phyloP scores from a whole-genome alignment of 2,113 vertebrate species.

The Sander vitreus region DNA sequence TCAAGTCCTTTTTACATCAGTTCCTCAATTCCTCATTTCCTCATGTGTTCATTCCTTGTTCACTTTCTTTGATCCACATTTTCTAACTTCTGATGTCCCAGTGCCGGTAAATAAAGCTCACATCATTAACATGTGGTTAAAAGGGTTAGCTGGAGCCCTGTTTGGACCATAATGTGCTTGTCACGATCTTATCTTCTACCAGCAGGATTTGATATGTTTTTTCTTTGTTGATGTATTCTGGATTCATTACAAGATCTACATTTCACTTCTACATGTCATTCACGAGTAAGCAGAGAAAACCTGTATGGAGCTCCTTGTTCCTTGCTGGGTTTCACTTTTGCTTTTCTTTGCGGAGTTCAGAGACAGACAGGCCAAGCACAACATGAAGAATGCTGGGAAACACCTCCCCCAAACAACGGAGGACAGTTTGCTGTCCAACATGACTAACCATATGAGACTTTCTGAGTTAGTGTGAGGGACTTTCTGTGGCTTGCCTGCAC shows the following conservation, averaged over 20 bases:
- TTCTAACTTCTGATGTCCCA: neutral
- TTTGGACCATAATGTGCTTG: neutral
- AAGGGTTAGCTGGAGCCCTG: neutral
- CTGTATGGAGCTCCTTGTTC: constrained; percentile 48
- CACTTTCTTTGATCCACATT: constrained; percentile 23
- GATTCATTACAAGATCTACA: constrained; percentile 39
- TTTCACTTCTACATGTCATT: constrained; percentile 31
- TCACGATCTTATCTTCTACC: constrained; percentile 43
- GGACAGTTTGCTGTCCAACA: constrained; percentile 37
- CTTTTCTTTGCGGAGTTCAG: constrained; percentile 14
- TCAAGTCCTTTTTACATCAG: neutral
- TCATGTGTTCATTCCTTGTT: constrained; percentile 1
- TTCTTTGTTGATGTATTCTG: constrained; percentile 35
- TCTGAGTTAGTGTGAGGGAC: constrained; percentile 50
- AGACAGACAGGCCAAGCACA: constrained; percentile 62
- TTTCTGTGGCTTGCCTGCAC: constrained; percentile 56
- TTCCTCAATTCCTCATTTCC: neutral
- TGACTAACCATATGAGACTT: constrained; percentile 26
- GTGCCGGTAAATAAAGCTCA: neutral
- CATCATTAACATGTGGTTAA: neutral
- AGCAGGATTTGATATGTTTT: constrained; percentile 20
- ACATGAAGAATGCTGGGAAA: constrained; percentile 63
- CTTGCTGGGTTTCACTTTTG: constrained; percentile 20
- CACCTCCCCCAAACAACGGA: constrained; percentile 18
- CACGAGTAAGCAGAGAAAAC: constrained; percentile 20